Evolutionary conservation across 1,140 invertebrate species (phyloP), one percentile per base, ranked within the genome.

Genomic region (Penaeus indicus): DNA sequence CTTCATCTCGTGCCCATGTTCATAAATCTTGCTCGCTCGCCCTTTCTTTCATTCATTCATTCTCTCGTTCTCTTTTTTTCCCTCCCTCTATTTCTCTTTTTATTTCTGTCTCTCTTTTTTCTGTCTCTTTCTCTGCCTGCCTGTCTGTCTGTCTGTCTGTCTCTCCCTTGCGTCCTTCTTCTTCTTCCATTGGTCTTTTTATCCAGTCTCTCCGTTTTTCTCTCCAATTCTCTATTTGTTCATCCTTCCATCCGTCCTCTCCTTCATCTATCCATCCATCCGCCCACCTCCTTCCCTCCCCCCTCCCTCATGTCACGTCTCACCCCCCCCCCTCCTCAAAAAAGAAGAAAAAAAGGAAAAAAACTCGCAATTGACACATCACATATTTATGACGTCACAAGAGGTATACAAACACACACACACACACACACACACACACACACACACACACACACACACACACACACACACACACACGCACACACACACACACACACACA

Each of bases 91-190:
- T 18, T 18, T 18, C 18, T 77, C 16, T 18, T 32, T 77, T 18
- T 16, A 16, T 77, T 77, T 77, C 75, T 77, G 27, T 77, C 18
- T 32, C 16, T 16, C 75, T 21, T 32, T 77, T 18, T 18, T 32
- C 27, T 77, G 75, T 77, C 75, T 77, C 18, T 77, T 16, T 77
- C 18, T 77, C 18, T 77, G 75, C n/a, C n/a, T n/a, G n/a, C n/a
- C n/a, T n/a, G n/a, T n/a, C 75, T 32, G 75, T 77, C 75, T 77
- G 75, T 77, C 18, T 32, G 75, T 77, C 75, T 77, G 75, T 77
- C 75, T 77, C 75, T 77, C 18, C 32, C 75, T 32, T 16, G 16
- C 75, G 18, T 32, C 32, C 75, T 77, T 16, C 32, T 27, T 77
- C 18, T 77, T 27, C 32, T 16, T 77, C 75, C 32, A 18, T 77